Evolutionary conservation across 1,140 invertebrate species (phyloP), one percentile per base, ranked within the genome.

Genomic region (Apis laboriosa): DNA sequence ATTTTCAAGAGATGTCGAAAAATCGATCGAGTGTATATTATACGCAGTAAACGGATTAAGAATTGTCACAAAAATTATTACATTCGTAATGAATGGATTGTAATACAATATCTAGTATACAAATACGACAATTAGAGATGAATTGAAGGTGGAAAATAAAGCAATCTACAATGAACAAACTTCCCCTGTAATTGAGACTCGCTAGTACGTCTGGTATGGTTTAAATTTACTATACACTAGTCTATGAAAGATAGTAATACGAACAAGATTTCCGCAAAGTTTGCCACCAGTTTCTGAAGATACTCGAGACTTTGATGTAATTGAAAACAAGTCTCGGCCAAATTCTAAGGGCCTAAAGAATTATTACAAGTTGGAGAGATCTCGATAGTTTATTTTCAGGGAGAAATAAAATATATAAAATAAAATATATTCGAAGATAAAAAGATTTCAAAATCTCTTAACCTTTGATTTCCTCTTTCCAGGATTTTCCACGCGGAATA

Each of bases 281-380:
- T 70, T 1, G 55, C 19, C 9, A 3, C 28, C 53, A n/a, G 13
- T 28, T 61, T 9, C n/a, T 17, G 21, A 19, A 43, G 34, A 43
- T 28, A 4, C 13, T 61, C 34, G 34, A 19, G 58, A 53, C n/a
- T 53, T 28, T 63, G 19, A 21, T 76, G 13, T 53, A 64, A 76
- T 76, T 76, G 60, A 76, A 76, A 63, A 63, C 53, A 63, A 64
- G 60, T 76, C 49, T 51, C 17, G 28, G 24, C 8, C 8, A 60
- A 51, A 64, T 56, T 56, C 11, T 51, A 53, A 12, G 4, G n/a
- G 21, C n/a, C 49, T 28, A 15, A 51, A 13, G 19, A 76, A 76
- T 51, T 75, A 75, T 51, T 63, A 75, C 34, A 61, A 58, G n/a
- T 53, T 64, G 49, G 17, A 63, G 55, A 1, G 51, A 24, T 55